Evolutionary conservation across 1,140 invertebrate species (phyloP).

Genomic region (Hycleus phaleratus): DNA sequence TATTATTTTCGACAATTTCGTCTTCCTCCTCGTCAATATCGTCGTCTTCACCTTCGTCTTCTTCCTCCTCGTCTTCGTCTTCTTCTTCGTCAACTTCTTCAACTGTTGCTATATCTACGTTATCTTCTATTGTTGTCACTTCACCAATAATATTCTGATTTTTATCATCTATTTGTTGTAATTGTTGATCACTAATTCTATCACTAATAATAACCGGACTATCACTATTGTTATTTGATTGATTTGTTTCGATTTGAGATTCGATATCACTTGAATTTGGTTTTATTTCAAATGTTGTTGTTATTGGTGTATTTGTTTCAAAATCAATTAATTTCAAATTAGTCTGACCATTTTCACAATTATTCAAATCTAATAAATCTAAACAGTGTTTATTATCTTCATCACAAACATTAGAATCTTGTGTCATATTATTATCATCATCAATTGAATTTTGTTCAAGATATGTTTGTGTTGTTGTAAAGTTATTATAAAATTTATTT

Average conservation of each 20-base stretch:
- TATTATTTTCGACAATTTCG: background rate
- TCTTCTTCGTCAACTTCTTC: too few species aligned
- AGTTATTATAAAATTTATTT: constrained; percentile 16
- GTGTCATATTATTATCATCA: constrained; percentile 31
- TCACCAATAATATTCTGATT: background rate
- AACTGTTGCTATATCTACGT: too few species aligned
- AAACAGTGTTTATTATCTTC: constrained; percentile 30
- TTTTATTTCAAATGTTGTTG: constrained; percentile 14
- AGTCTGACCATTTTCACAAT: constrained; percentile 19
- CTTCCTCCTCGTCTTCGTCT: too few species aligned
- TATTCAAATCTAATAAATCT: constrained; percentile 17
- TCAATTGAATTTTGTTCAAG: background rate
- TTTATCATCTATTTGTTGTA: background rate
- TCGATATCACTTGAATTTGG: constrained; percentile 18
- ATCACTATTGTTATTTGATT: constrained; percentile 3
- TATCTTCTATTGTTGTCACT: too few species aligned
- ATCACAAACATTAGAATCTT: constrained; percentile 27
- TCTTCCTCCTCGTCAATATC: too few species aligned
- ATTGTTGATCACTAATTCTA: background rate
- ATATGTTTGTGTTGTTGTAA: background rate
- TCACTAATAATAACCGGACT: constrained; percentile 1
- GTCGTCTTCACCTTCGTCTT: too few species aligned
- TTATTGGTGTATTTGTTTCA: constrained; percentile 1
- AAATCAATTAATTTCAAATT: constrained; percentile 10
- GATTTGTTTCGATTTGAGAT: constrained; percentile 20